phyloP scores from a whole-genome alignment of 2,888 invertebrate genomes.

The Bugulina stolonifera region DNA sequence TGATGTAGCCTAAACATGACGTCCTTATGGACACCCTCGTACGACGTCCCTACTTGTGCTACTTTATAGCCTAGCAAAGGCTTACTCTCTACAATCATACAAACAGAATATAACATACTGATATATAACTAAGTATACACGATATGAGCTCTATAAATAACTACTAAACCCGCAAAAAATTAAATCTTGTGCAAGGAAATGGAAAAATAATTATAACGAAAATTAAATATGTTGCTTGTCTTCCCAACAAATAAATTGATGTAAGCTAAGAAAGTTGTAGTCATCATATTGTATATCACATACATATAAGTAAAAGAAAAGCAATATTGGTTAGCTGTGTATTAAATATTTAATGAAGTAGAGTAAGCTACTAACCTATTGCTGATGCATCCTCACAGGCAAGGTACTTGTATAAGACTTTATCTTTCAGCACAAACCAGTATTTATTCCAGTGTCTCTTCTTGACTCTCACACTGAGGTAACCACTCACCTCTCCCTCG shows the following conservation, averaged over 20 bases:
- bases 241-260: no score
- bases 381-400: constrained; percentile 55
- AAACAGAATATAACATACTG: background rate
- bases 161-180: no score
- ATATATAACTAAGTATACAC: background rate
- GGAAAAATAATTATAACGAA: no score
- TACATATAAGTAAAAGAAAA: no score
- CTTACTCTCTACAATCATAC: constrained; percentile 5
- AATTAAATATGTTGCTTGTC: no score
- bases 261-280: no score
- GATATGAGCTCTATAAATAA: background rate
- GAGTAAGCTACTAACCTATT: no score
- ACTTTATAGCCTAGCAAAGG: constrained; percentile 10
- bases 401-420: constrained; percentile 51
- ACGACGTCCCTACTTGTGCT: background rate
- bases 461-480: constrained; percentile 49
- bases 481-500: constrained; percentile 58
- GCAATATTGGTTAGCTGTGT: no score
- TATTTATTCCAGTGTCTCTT: constrained; percentile 56
- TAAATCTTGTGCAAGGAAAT: no score
- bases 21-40: background rate
- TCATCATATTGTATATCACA: no score
- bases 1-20: constrained; percentile 18
- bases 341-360: no score
- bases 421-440: constrained; percentile 60